Percentiles rank a stretch among this genome's conserved stretches.
Evolutionary conservation across 2,888 invertebrate species (phyloP).

Genomic region (Drepana falcataria): DNA sequence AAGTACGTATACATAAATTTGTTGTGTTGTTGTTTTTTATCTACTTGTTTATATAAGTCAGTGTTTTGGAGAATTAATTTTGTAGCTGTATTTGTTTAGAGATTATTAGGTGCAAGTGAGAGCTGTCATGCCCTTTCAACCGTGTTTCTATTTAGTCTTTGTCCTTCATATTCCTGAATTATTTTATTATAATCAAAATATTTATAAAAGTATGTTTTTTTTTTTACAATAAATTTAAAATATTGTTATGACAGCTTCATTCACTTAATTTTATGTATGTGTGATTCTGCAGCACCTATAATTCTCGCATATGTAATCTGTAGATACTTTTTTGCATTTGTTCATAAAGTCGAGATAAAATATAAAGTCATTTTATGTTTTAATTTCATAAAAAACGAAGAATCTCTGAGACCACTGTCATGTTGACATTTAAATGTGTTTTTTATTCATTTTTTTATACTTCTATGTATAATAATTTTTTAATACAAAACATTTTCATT

Average conservation of each 20-base stretch:
- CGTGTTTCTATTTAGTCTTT: background rate
- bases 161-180: no score
- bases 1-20: slow-evolving; percentile 42
- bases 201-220: no score
- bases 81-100: slow-evolving; percentile 50
- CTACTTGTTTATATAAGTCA: slow-evolving; percentile 61
- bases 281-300: slow-evolving; percentile 66
- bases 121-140: slow-evolving; percentile 2
- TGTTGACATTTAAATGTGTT: no score
- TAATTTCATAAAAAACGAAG: no score
- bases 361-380: slow-evolving; percentile 6
- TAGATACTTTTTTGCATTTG: slow-evolving; percentile 56
- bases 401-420: no score
- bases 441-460: background rate
- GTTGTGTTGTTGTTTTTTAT: slow-evolving; percentile 72
- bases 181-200: no score
- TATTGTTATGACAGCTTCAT: background rate
- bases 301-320: slow-evolving; percentile 38
- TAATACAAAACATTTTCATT: slow-evolving; percentile 27
- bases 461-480: slow-evolving; percentile 12
- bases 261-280: slow-evolving; percentile 71
- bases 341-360: slow-evolving; percentile 22
- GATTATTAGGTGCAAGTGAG: slow-evolving; percentile 50
- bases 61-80: slow-evolving; percentile 55
- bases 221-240: no score